A percentile compares a stretch with the other conserved stretches of the same genome.
Evolutionary conservation across 2,888 invertebrate genomes (phyloP).

Genomic region (Acronicta alni): DNA sequence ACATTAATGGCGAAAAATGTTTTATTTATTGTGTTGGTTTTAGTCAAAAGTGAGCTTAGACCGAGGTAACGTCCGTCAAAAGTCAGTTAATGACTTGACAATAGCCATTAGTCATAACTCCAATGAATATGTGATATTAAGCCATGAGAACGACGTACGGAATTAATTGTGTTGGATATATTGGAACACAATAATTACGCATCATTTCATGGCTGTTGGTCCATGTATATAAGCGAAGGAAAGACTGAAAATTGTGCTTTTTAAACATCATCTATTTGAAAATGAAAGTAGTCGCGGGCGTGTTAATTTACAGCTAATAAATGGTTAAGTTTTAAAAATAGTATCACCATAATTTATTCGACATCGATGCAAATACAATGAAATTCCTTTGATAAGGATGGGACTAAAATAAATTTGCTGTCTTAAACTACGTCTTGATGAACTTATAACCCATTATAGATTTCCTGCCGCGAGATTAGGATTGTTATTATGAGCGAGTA

Average conservation of each 20-base stretch:
- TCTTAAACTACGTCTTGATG: constrained; percentile 19
- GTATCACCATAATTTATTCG: constrained; percentile 22
- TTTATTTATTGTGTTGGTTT: constrained; percentile 49
- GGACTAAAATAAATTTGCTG: constrained; percentile 20
- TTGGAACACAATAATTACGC: constrained; percentile 52
- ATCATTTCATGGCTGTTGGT: constrained; percentile 61
- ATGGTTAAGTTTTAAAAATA: constrained; percentile 19
- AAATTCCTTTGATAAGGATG: constrained; percentile 24
- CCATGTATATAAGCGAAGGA: constrained; percentile 83
- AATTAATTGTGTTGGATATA: constrained; percentile 60
- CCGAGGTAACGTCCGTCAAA: constrained; percentile 63
- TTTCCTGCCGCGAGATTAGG: constrained; percentile 37
- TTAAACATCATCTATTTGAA: constrained; percentile 54
- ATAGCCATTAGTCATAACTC: constrained; percentile 67
- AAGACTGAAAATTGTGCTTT: constrained; percentile 80
- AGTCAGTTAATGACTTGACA: constrained; percentile 60
- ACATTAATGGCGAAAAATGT: constrained; percentile 33
- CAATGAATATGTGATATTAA: constrained; percentile 71
- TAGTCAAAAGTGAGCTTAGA: constrained; percentile 52
- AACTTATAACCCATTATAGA: constrained; percentile 13
- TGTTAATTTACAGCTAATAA: constrained; percentile 33
- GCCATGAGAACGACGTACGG: constrained; percentile 59
- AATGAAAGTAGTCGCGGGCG: constrained; percentile 36
- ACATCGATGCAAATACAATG: constrained; percentile 34
- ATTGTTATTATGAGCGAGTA: constrained; percentile 27